Evolutionary conservation across 2,113 vertebrate genomes (phyloP).

Genomic region (Lepisosteus oculatus): DNA sequence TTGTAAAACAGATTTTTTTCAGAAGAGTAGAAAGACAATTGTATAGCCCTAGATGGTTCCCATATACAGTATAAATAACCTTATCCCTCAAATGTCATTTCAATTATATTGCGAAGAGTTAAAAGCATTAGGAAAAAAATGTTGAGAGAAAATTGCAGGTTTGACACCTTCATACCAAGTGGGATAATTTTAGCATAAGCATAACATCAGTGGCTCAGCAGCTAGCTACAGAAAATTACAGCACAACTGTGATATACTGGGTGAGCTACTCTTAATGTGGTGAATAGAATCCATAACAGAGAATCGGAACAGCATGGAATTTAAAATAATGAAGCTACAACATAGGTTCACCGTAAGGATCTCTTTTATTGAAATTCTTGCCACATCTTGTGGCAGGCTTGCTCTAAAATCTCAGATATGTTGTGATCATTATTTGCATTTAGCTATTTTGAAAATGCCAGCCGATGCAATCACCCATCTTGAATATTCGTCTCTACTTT

Average conservation of each 20-base stretch:
- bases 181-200: slow-evolving; percentile 21
- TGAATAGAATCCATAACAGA: slow-evolving; percentile 3
- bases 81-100: slow-evolving; percentile 52
- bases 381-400: not conserved
- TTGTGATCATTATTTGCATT: not conserved
- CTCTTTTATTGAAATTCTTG: not conserved
- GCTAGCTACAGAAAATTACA: slow-evolving; percentile 4
- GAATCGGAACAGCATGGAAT: slow-evolving; percentile 3
- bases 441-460: not conserved
- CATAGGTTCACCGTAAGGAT: not conserved
- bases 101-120: slow-evolving; percentile 59
- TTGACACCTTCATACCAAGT: slow-evolving; percentile 47
- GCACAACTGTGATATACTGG: slow-evolving; percentile 8
- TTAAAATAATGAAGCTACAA: slow-evolving; percentile 2
- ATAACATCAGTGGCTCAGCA: slow-evolving; percentile 8
- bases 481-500: too few species aligned
- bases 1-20: too few species aligned
- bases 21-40: too few species aligned
- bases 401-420: not conserved
- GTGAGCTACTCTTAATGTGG: slow-evolving; percentile 5
- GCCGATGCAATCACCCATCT: not conserved
- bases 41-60: too few species aligned
- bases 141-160: slow-evolving; percentile 52
- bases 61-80: too few species aligned
- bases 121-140: slow-evolving; percentile 64